phyloP scores from a whole-genome alignment of 2,888 invertebrate genomes.

The Eretmocerus hayati region DNA sequence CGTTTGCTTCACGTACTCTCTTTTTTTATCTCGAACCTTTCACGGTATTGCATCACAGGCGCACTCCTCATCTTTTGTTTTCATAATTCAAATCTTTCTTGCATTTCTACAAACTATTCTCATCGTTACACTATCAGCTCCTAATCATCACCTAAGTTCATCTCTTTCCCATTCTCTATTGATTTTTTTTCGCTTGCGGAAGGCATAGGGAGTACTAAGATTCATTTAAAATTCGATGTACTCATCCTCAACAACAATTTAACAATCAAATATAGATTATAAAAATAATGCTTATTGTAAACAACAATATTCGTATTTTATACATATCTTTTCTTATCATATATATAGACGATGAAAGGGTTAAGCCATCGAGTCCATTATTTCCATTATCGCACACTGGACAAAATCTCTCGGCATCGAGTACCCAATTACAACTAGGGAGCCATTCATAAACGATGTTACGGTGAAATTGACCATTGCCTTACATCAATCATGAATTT shows the following conservation, averaged over 20 bases:
- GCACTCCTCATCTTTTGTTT: too few species aligned
- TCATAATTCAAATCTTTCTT: not conserved
- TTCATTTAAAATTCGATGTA: constrained; percentile 41
- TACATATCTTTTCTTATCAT: constrained; percentile 25
- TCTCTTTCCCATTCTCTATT: constrained; percentile 9
- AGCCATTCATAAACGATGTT: too few species aligned
- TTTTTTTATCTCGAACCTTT: not conserved
- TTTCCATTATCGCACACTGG: too few species aligned
- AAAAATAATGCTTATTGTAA: constrained; percentile 47
- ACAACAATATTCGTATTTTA: constrained; percentile 45
- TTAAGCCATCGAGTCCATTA: too few species aligned
- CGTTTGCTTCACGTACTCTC: not conserved
- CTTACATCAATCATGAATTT: too few species aligned
- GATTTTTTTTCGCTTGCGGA: constrained; percentile 15
- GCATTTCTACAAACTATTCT: constrained; percentile 14
- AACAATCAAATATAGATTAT: constrained; percentile 47
- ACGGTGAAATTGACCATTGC: too few species aligned
- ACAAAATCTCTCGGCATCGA: too few species aligned
- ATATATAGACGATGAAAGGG: constrained; percentile 27
- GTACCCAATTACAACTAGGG: too few species aligned
- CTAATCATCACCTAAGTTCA: too few species aligned
- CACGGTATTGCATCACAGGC: too few species aligned
- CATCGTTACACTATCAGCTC: constrained; percentile 17
- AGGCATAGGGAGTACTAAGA: constrained; percentile 23
- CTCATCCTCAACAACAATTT: constrained; percentile 44